Percentiles rank a stretch among this genome's conserved stretches.
Conservation (phyloP, 1,140 invertebrate genomes). For the Ridgeia piscesae region DNA sequence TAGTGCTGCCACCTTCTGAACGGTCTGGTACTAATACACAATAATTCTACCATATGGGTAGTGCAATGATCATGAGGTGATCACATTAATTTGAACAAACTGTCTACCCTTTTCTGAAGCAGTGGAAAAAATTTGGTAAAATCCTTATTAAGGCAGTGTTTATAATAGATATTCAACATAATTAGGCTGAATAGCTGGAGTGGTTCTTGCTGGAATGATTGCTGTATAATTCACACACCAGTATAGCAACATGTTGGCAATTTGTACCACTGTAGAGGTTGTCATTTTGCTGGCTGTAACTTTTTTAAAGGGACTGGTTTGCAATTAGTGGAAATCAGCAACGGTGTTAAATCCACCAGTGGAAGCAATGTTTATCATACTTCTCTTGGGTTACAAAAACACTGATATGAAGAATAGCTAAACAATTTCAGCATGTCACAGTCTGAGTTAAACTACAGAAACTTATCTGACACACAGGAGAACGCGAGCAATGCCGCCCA, state of each 20-base stretch:
- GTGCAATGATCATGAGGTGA: not conserved
- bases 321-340: not conserved
- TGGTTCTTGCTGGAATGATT: not conserved
- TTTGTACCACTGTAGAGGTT: not conserved
- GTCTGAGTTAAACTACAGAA: not conserved
- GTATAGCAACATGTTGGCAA: not conserved
- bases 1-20: constrained; percentile 3
- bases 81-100: not conserved
- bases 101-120: not conserved
- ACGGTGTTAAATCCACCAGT: not conserved
- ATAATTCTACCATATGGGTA: not conserved
- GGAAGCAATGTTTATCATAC: not conserved
- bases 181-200: not conserved
- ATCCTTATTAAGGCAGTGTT: not conserved
- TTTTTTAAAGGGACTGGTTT: not conserved
- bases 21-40: not conserved
- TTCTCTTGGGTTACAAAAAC: not conserved
- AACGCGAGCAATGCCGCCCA: no score
- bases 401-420: not conserved
- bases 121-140: no score
- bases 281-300: no score
- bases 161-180: not conserved
- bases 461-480: not conserved
- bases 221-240: not conserved
- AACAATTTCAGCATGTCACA: not conserved